Evolutionary conservation across 1,140 invertebrate genomes (phyloP), one percentile per base, ranked within the genome.

Genomic region (Wiebesia pumilae): DNA sequence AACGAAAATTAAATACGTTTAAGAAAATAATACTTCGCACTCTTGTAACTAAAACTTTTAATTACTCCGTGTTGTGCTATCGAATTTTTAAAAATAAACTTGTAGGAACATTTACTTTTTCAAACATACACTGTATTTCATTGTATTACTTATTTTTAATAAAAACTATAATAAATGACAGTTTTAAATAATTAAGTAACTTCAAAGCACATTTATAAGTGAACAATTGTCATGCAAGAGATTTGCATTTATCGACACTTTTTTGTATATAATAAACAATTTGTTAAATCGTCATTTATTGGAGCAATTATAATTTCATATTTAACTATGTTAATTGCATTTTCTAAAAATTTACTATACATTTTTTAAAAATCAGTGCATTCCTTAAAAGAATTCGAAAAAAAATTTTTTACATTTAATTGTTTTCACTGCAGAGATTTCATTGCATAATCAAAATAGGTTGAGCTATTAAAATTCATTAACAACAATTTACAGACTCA

Each of bases 11-110:
- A 73, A 82, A 79, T 54, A 84, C 33, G n/a, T 75, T 83, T 80
- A 82, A 47, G 54, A 71, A 83, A 88, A 88, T 83, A 81, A 85
- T 85, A 80, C 69, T 82, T 87, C 7, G 54, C 81, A 83, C 27
- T 73, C 24, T 75, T 81, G 51, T 65, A 62, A 65, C 54, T 81
- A 87, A 81, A 80, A 54, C n/a, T 67, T 35, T 79, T 65, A 38
- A 81, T 86, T 82, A 82, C 40, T 73, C 10, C 43, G 10, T 51
- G 69, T 10, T 69, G 84, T 40, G 21, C 58, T 73, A 71, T 35
- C 78, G 14, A 79, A 67, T 40, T 58, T 35, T 51, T 9, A 73
- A 69, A 65, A 80, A 81, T 51, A 38, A 73, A 40, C 40, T 19
- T 65, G 78, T 54, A 85, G 62, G 65, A 85, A 81, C 65, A 69